phyloP scores from a whole-genome alignment of 2,888 invertebrate genomes.

The Yponomeuta malinellus region DNA sequence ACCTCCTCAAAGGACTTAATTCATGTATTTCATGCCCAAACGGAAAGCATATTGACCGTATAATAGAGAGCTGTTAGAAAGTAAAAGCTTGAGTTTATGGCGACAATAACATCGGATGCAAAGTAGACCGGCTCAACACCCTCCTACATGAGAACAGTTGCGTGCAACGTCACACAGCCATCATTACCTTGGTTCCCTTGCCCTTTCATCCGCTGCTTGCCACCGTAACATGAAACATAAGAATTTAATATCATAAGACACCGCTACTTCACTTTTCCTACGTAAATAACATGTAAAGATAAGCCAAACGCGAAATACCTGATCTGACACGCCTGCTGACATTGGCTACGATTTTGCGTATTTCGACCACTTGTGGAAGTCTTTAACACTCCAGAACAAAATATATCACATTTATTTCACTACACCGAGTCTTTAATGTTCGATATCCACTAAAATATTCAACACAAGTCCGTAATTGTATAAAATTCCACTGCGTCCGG shows the following conservation, averaged over 20 bases:
- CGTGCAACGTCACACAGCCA: conserved; percentile 61
- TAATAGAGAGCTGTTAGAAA: conserved; percentile 32
- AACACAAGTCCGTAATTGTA: conserved; percentile 50
- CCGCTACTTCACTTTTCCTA: not conserved
- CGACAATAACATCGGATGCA: conserved; percentile 45
- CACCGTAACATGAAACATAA: conserved; percentile 75
- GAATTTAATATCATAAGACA: conserved; percentile 42
- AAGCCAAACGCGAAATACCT: conserved; percentile 75
- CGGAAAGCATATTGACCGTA: not conserved
- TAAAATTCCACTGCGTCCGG: conserved; percentile 48
- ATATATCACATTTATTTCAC: conserved; percentile 70
- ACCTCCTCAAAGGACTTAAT: not conserved
- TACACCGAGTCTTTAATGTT: conserved; percentile 61
- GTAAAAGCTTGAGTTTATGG: conserved; percentile 42
- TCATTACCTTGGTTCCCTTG: conserved; percentile 87
- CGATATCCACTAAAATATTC: conserved; percentile 50
- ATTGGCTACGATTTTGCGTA: conserved; percentile 82
- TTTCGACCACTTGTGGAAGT: conserved; percentile 69
- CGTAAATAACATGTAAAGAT: conserved; percentile 9
- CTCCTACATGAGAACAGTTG: conserved; percentile 58
- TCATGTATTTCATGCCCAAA: not conserved
- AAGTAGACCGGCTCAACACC: conserved; percentile 61
- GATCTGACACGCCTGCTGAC: conserved; percentile 95
- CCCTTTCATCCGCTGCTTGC: conserved; percentile 87
- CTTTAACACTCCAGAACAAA: conserved; percentile 59